phyloP scores from a whole-genome alignment of 2,797 vertebrate genomes.

The Falco novaeseelandiae region DNA sequence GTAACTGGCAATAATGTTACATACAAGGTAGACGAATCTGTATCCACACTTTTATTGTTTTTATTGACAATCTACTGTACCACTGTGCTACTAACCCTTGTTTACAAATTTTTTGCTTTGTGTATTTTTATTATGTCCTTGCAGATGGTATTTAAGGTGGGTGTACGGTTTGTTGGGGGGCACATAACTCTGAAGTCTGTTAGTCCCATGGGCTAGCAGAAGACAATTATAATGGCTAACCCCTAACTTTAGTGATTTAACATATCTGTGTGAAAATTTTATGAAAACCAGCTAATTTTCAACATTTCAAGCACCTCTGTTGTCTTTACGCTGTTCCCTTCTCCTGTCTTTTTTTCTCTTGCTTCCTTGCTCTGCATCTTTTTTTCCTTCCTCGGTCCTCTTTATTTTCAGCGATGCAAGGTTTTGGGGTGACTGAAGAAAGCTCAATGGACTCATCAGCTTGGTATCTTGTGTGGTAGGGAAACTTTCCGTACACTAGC shows the following conservation, averaged over 20 bases:
- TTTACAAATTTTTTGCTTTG: slow-evolving; percentile 75
- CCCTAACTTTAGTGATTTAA: slow-evolving; percentile 59
- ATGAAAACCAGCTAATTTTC: slow-evolving; percentile 2
- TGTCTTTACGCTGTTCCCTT: neutral
- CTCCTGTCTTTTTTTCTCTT: neutral
- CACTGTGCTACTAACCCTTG: slow-evolving; percentile 78
- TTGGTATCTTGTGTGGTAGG: neutral
- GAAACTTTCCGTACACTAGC: neutral
- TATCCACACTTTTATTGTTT: slow-evolving; percentile 68
- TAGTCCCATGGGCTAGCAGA: slow-evolving; percentile 61
- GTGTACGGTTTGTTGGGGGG: slow-evolving; percentile 58
- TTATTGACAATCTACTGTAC: slow-evolving; percentile 80
- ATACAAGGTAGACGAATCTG: slow-evolving; percentile 66
- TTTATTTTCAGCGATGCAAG: neutral
- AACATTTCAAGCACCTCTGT: slow-evolving; percentile 27
- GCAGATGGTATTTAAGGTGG: slow-evolving; percentile 69
- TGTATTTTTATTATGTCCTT: slow-evolving; percentile 65
- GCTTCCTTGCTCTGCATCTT: neutral
- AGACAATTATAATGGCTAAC: slow-evolving; percentile 53
- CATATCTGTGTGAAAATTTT: slow-evolving; percentile 50
- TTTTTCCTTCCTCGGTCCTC: neutral
- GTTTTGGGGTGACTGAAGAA: neutral
- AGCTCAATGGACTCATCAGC: neutral
- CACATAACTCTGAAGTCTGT: slow-evolving; percentile 60
- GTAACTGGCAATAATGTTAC: slow-evolving; percentile 67